These are phyloP conservation scores for Raja brachyura DNA, from an alignment of 2,113 vertebrate species.

Conservation along the genomic window DNA sequence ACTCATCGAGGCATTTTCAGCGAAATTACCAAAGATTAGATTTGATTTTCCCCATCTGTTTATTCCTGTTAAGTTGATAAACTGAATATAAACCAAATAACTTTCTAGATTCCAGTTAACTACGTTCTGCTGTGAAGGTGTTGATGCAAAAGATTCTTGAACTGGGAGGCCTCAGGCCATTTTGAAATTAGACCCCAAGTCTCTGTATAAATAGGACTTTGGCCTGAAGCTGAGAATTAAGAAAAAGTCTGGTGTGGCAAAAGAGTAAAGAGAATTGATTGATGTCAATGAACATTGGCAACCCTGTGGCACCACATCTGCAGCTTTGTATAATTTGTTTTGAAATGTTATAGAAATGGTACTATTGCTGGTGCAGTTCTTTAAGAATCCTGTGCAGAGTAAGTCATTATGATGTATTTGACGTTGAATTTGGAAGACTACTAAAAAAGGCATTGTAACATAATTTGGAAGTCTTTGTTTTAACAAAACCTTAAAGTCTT, in stretches of 20 bases:
- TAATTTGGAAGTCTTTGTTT: constrained; percentile 41
- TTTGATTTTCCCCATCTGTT: background rate
- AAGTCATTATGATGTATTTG: background rate
- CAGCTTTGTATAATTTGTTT: background rate
- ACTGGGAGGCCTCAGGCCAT: background rate
- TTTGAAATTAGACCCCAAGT: background rate
- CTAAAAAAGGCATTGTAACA: background rate
- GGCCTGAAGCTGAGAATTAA: background rate
- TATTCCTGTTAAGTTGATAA: background rate
- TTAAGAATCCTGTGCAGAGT: background rate
- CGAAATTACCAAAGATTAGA: background rate
- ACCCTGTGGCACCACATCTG: background rate
- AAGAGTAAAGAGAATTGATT: background rate
- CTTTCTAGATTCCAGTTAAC: background rate
- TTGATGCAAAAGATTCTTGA: background rate
- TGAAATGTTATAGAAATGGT: background rate
- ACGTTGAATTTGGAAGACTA: too few relatives aligned
- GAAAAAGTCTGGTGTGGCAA: background rate
- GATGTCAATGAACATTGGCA: background rate
- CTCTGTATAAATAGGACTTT: background rate
- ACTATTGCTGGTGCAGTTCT: background rate
- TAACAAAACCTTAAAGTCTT: background rate
- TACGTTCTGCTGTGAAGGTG: background rate
- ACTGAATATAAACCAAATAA: background rate
- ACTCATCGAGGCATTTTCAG: background rate